phyloP scores from a whole-genome alignment of 2,888 invertebrate genomes.

The Cartodere bifasciata region DNA sequence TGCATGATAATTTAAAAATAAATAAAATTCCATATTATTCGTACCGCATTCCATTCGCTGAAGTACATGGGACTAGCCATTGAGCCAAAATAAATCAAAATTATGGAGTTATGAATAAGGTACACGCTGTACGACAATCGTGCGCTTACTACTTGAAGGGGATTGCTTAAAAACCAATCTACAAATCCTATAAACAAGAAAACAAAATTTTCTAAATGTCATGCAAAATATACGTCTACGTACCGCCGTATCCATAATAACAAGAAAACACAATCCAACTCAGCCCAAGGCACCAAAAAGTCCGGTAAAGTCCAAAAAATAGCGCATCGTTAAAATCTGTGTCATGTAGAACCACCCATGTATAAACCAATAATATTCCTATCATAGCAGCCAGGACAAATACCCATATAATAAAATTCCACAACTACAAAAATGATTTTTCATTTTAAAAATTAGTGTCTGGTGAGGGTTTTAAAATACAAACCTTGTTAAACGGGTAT shows the following conservation, averaged over 20 bases:
- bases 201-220: too few relatives aligned
- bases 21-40: too few relatives aligned
- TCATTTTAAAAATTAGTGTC: too few relatives aligned
- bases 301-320: slow-evolving; percentile 12
- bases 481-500: slow-evolving; percentile 11
- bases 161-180: slow-evolving; percentile 39
- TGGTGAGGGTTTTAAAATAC: too few relatives aligned
- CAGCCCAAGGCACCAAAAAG: slow-evolving; percentile 15
- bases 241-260: slow-evolving; percentile 19
- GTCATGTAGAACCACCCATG: slow-evolving; percentile 10
- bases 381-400: slow-evolving; percentile 12
- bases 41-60: too few relatives aligned
- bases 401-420: slow-evolving; percentile 14
- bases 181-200: slow-evolving; percentile 34
- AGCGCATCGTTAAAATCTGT: slow-evolving; percentile 6
- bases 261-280: slow-evolving; percentile 18
- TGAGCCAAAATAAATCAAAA: too few relatives aligned
- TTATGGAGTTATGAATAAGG: slow-evolving; percentile 40
- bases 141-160: slow-evolving; percentile 40
- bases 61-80: too few relatives aligned
- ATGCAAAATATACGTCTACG: neutral
- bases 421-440: too few relatives aligned
- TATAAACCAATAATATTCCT: slow-evolving; percentile 8
- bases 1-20: too few relatives aligned
- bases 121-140: slow-evolving; percentile 44